Evolutionary conservation across 2,113 vertebrate genomes (phyloP).

Genomic region (Pogona vitticeps): DNA sequence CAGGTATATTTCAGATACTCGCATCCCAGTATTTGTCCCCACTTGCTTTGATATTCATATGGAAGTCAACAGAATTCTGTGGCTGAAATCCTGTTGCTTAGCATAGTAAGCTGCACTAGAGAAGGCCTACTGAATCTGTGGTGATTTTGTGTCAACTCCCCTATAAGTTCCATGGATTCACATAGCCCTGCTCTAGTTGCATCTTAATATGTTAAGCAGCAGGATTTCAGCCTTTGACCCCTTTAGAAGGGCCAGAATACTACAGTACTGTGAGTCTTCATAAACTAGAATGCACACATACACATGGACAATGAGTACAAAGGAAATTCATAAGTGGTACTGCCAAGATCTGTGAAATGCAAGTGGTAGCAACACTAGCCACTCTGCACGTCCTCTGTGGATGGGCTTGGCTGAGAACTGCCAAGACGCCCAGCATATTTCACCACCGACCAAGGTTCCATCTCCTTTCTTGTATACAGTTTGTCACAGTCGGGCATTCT

Average conservation of each 20-base stretch:
- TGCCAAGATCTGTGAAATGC: not conserved
- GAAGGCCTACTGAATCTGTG: too few species aligned
- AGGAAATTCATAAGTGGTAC: not conserved
- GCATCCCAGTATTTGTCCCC: too few species aligned
- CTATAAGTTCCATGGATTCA: too few species aligned
- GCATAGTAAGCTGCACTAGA: too few species aligned
- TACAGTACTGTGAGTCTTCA: not conserved
- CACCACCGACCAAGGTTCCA: not conserved
- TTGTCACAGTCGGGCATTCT: not conserved
- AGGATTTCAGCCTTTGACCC: too few species aligned
- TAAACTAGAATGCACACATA: not conserved
- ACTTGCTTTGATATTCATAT: too few species aligned
- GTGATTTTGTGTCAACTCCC: too few species aligned
- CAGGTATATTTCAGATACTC: too few species aligned
- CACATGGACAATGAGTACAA: not conserved
- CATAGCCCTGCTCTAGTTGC: too few species aligned
- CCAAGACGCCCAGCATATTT: conserved; percentile 32
- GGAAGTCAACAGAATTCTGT: not conserved
- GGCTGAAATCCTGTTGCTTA: too few species aligned
- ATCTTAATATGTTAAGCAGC: too few species aligned
- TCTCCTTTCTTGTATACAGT: not conserved
- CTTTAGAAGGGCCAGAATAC: not conserved
- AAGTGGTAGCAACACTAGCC: conserved; percentile 1
- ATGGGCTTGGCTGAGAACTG: not conserved
- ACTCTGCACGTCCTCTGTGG: conserved; percentile 34